Percentiles rank a stretch among this genome's conserved stretches.
These are phyloP conservation scores for Ypsolopha sequella DNA, from an alignment of 2,888 invertebrate genomes.

Conservation along the genomic window DNA sequence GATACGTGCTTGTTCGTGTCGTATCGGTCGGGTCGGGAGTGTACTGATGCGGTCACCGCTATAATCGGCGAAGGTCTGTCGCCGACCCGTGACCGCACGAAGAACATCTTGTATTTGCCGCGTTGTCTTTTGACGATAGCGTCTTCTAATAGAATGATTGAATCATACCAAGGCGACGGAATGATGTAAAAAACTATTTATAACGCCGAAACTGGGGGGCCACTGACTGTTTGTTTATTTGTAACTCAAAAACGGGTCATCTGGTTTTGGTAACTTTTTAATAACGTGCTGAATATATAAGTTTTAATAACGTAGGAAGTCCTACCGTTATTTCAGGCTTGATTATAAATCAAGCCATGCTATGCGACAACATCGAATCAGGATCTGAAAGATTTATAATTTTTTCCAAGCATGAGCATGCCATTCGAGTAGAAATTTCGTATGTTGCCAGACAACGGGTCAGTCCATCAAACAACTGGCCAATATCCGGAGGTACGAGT, in stretches of 20 bases:
- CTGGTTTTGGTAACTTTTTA: too few relatives aligned
- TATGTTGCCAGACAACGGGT: neutral
- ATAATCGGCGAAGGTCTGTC: conserved; percentile 52
- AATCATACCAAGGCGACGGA: neutral
- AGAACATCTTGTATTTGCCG: neutral
- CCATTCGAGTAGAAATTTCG: too few relatives aligned
- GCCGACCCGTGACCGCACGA: conserved; percentile 24
- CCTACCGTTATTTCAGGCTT: neutral
- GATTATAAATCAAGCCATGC: too few relatives aligned
- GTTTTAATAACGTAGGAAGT: too few relatives aligned
- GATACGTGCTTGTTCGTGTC: neutral
- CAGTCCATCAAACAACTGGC: neutral
- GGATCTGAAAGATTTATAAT: too few relatives aligned
- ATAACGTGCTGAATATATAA: too few relatives aligned
- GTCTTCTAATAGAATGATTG: conserved; percentile 2
- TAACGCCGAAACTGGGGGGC: too few relatives aligned
- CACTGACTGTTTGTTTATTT: too few relatives aligned
- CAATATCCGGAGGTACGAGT: neutral
- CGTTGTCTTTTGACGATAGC: neutral
- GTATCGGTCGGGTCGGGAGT: conserved; percentile 24
- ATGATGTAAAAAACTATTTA: neutral
- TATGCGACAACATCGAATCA: too few relatives aligned
- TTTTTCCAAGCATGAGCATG: neutral
- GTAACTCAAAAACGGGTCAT: too few relatives aligned
- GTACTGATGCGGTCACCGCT: conserved; percentile 58